Evolutionary conservation across 2,888 invertebrate species (phyloP).

Genomic region (Melanostoma mellinum): DNA sequence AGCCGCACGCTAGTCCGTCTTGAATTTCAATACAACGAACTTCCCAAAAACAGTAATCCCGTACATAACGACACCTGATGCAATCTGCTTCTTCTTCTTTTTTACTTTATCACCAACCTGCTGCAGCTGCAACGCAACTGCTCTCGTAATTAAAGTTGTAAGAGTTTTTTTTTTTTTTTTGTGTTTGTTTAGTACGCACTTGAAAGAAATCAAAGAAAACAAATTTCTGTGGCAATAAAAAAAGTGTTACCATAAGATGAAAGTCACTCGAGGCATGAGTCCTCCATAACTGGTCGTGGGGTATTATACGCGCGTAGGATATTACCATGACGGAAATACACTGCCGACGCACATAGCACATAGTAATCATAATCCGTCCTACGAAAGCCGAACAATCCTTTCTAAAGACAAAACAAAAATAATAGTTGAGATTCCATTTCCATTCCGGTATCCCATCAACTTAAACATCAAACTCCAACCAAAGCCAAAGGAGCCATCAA

Average conservation of each 20-base stretch:
- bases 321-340: slow-evolving; percentile 48
- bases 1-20: not conserved
- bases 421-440: slow-evolving; percentile 12
- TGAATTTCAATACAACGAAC: slow-evolving; percentile 52
- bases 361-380: slow-evolving; percentile 28
- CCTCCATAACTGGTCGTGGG: slow-evolving; percentile 30
- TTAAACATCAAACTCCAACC: slow-evolving; percentile 1
- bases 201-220: slow-evolving; percentile 23
- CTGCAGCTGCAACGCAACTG: slow-evolving; percentile 59
- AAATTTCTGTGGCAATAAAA: not conserved
- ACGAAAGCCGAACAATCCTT: slow-evolving; percentile 49
- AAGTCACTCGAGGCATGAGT: slow-evolving; percentile 29
- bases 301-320: slow-evolving; percentile 28
- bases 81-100: slow-evolving; percentile 36
- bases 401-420: slow-evolving; percentile 27
- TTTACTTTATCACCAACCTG: slow-evolving; percentile 22
- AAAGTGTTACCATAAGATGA: slow-evolving; percentile 33
- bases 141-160: slow-evolving; percentile 60
- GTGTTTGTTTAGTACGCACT: not conserved
- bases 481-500: slow-evolving; percentile 14
- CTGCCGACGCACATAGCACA: slow-evolving; percentile 28
- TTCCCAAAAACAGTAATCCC: slow-evolving; percentile 50
- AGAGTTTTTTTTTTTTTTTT: not conserved
- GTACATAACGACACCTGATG: slow-evolving; percentile 46
- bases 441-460: not conserved